phyloP scores from a whole-genome alignment of 2,888 invertebrate species.

The Sussaba pulchella region DNA sequence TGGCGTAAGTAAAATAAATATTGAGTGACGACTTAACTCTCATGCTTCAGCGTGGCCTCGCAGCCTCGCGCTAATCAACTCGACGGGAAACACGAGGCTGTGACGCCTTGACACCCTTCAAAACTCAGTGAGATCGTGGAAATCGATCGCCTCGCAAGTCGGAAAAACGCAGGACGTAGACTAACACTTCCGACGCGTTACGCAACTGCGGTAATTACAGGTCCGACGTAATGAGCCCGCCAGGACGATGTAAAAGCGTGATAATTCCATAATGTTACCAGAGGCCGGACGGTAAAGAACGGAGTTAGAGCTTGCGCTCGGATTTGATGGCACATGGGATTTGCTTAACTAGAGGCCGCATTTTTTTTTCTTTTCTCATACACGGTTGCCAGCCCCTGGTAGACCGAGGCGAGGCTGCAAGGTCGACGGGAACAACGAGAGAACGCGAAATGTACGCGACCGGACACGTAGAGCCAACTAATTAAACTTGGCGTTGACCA shows the following conservation, averaged over 20 bases:
- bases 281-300: constrained; percentile 22
- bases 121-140: no score
- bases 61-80: not conserved
- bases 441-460: constrained; percentile 37
- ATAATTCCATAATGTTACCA: constrained; percentile 73
- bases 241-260: constrained; percentile 63
- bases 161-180: not conserved
- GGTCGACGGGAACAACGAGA: constrained; percentile 3
- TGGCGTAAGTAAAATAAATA: constrained; percentile 38
- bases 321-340: constrained; percentile 14
- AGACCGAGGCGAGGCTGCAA: constrained; percentile 22
- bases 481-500: constrained; percentile 65
- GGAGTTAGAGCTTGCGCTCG: constrained; percentile 10
- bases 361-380: not conserved
- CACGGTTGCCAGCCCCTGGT: constrained; percentile 12
- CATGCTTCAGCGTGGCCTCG: not conserved
- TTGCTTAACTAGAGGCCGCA: not conserved
- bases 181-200: constrained; percentile 23
- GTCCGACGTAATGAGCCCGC: constrained; percentile 71
- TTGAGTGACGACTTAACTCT: not conserved
- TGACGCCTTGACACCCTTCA: no score
- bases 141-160: not conserved
- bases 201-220: constrained; percentile 71
- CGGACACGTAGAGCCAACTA: constrained; percentile 63
- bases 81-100: not conserved